A percentile compares a stretch with the other conserved stretches of the same genome.
Evolutionary conservation across 2,113 vertebrate genomes (phyloP).

Genomic region (Andinoacara biseriatus): DNA sequence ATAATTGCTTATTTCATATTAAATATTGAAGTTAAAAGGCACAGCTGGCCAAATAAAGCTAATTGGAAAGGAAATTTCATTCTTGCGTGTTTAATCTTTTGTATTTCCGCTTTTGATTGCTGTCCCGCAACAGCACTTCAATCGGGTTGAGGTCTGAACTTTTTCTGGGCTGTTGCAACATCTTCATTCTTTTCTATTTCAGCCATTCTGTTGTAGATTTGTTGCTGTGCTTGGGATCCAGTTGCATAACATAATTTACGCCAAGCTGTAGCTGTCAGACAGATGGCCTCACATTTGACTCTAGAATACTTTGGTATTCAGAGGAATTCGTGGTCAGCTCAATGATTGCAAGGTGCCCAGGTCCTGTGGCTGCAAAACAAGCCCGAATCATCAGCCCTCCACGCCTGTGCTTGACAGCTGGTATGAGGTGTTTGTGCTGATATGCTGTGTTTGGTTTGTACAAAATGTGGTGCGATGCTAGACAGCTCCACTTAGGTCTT

Average conservation of each 20-base stretch:
- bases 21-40: not conserved
- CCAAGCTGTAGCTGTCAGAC: not conserved
- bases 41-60: not conserved
- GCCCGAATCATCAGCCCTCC: too few species aligned
- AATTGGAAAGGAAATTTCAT: not conserved
- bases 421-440: too few species aligned
- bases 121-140: not conserved
- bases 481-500: too few species aligned
- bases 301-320: not conserved
- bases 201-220: not conserved
- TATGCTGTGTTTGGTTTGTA: too few species aligned
- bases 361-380: too few species aligned
- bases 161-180: not conserved
- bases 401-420: too few species aligned
- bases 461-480: too few species aligned
- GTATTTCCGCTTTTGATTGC: not conserved
- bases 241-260: not conserved
- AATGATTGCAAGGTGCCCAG: not conserved
- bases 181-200: not conserved
- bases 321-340: not conserved
- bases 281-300: not conserved
- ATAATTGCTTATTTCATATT: not conserved
- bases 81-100: too few species aligned
- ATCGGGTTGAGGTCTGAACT: not conserved
- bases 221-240: not conserved